A percentile compares a stretch with the other conserved stretches of the same genome.
phyloP scores from a whole-genome alignment of 1,140 invertebrate species.

The Cydia fagiglandana region DNA sequence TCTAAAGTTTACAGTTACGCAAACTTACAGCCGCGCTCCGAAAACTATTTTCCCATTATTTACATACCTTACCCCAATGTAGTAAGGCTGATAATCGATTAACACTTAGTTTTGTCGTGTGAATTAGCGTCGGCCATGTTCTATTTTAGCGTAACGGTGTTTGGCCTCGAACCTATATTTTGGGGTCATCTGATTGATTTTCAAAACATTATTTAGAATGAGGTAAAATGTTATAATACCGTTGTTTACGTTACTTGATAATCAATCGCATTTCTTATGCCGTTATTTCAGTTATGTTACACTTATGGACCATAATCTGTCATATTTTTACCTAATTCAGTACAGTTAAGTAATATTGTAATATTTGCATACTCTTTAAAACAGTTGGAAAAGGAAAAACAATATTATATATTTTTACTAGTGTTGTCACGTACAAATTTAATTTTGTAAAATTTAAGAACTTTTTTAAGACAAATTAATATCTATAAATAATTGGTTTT shows the following conservation, averaged over 20 bases:
- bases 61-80: not conserved
- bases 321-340: too few relatives aligned
- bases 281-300: too few relatives aligned
- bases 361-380: too few relatives aligned
- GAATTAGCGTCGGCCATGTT: not conserved
- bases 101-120: not conserved
- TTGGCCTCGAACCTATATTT: conserved; percentile 6
- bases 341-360: too few relatives aligned
- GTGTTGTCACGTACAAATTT: too few relatives aligned
- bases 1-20: conserved; percentile 18
- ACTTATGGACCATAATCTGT: too few relatives aligned
- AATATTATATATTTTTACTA: too few relatives aligned
- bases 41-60: not conserved
- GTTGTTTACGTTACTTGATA: not conserved
- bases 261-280: not conserved
- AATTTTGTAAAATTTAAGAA: too few relatives aligned
- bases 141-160: conserved; percentile 18
- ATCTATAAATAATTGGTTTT: too few relatives aligned
- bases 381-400: too few relatives aligned
- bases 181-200: conserved; percentile 2
- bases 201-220: conserved; percentile 8
- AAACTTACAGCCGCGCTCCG: not conserved
- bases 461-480: too few relatives aligned
- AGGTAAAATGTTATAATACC: not conserved
- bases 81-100: not conserved